Conservation (phyloP, 2,113 vertebrate species). For the Callocephalon fimbriatum region DNA sequence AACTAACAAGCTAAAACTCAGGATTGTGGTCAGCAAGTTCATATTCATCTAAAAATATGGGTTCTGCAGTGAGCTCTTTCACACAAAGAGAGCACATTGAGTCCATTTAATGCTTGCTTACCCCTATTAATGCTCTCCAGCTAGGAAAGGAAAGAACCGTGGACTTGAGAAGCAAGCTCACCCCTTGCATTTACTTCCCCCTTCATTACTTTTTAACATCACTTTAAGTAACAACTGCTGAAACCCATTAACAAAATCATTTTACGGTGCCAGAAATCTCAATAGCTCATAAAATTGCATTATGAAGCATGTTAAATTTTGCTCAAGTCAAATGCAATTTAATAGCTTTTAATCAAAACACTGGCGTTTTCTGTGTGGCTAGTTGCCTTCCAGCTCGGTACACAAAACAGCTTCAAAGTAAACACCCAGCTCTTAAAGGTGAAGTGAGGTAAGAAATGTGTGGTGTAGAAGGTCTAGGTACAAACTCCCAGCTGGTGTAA, state of each 20-base stretch:
- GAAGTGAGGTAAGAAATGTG: not conserved
- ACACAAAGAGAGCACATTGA: constrained; percentile 41
- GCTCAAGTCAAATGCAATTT: constrained; percentile 41
- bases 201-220: constrained; percentile 53
- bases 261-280: constrained; percentile 67
- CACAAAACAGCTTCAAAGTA: constrained; percentile 25
- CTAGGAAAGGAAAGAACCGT: not conserved
- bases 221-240: constrained; percentile 60
- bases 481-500: not conserved
- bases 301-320: constrained; percentile 53
- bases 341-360: constrained; percentile 57
- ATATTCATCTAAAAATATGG: constrained; percentile 12
- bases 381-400: not conserved
- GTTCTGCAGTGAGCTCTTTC: constrained; percentile 6
- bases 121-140: not conserved
- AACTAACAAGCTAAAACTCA: constrained; percentile 42
- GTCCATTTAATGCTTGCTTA: constrained; percentile 43
- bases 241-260: constrained; percentile 64
- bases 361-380: not conserved
- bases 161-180: constrained; percentile 17
- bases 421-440: not conserved
- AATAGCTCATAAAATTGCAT: constrained; percentile 60
- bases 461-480: not conserved
- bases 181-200: constrained; percentile 15
- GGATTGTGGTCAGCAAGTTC: constrained; percentile 42